Base-by-base conservation (phyloP, 2,888 invertebrate genomes). In the Diadromus collaris region DNA sequence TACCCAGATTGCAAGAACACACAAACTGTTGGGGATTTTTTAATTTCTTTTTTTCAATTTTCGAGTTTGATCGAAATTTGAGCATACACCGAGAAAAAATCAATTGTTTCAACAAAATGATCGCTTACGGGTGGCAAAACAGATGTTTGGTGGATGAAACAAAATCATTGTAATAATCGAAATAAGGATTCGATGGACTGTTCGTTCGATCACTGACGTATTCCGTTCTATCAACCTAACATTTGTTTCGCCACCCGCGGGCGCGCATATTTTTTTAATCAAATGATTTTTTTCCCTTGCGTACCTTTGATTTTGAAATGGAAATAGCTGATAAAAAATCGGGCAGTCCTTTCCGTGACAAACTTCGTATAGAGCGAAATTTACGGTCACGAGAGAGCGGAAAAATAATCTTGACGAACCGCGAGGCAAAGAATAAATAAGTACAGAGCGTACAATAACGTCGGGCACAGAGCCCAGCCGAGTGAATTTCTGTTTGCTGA, bases 401-500 rank as follows among this genome's bases (percentile, higher is more conserved):
- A 21, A 51, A 41, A 51, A 51, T 51, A 10, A 51, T 51, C 21
- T 24, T 21, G 51, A 51, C 21, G 51, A 51, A 51, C 10, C 13
- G 38, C 24, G 5, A 21, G 51, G 13, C 24, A 13, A 1, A 24
- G 24, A 51, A 51, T 51, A 51, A 51, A 21, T 51, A 51, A 51
- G 24, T 51, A 24, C 21, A 51, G 51, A 21, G 21, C 21, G n/a
- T 13, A 51, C 24, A 51, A 51, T 51, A 51, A 51, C 24, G 10
- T 24, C 21, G 46, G 29, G 38, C 3, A 38, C 10, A 19, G 41
- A 38, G 41, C 29, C 16, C 29, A 56, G 13, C 68, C 70, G 73
- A 56, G 76, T 60, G 82, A 82, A 79, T 83, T 82, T 83, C 51
- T 83, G 83, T 83, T 86, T 84, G 79, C 77, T 81, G 71, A 82